A percentile compares a stretch with the other conserved stretches of the same genome.
phyloP scores from a whole-genome alignment of 23 tunicate genomes.

The Ascidia mentula region DNA sequence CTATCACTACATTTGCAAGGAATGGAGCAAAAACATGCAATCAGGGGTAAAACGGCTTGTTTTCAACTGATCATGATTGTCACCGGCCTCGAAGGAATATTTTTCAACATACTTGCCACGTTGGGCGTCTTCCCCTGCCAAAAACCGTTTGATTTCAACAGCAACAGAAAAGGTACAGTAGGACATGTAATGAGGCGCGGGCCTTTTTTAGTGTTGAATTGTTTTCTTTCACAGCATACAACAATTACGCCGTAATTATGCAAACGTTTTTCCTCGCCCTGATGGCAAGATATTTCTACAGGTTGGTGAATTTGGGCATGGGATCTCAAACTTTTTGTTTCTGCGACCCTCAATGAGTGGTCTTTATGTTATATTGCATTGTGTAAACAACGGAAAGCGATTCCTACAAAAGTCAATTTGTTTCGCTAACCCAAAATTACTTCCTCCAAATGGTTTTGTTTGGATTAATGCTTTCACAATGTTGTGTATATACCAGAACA shows the following conservation, averaged over 20 bases:
- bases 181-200: background rate
- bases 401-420: too few relatives aligned
- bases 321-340: too few relatives aligned
- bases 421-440: too few relatives aligned
- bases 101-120: constrained; percentile 62
- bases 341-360: too few relatives aligned
- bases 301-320: too few relatives aligned
- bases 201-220: too few relatives aligned
- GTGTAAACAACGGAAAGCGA: too few relatives aligned
- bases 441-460: too few relatives aligned
- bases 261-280: constrained; percentile 71
- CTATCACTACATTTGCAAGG: too few relatives aligned
- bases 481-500: too few relatives aligned
- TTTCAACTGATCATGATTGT: constrained; percentile 70
- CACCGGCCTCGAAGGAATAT: constrained; percentile 77
- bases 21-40: constrained; percentile 80
- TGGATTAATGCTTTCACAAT: too few relatives aligned
- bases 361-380: too few relatives aligned
- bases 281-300: constrained; percentile 51
- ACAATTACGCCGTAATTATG: constrained; percentile 71
- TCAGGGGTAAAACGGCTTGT: constrained; percentile 72
- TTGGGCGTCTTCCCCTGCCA: constrained; percentile 58
- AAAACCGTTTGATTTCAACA: constrained; percentile 63
- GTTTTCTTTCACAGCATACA: constrained; percentile 38
- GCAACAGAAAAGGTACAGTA: constrained; percentile 61